Evolutionary conservation across 2,888 invertebrate genomes (phyloP).

Genomic region (Eledone cirrhosa): DNA sequence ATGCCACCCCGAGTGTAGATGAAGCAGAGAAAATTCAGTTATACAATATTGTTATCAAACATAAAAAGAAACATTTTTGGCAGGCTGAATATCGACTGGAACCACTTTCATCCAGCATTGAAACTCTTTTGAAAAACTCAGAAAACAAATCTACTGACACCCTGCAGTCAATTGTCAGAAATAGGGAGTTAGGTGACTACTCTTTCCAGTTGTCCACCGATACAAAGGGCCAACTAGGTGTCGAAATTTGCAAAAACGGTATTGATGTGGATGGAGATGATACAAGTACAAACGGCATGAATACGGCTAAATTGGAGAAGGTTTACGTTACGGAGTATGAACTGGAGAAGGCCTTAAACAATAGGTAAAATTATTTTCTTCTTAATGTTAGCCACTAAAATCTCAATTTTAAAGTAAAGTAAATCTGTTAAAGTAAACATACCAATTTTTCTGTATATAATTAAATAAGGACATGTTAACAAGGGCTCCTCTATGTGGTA

Average conservation of each 20-base stretch:
- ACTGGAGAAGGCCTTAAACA: constrained; percentile 8
- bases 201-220: constrained; percentile 9
- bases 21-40: background rate
- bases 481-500: no score
- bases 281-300: background rate
- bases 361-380: background rate
- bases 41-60: constrained; percentile 11
- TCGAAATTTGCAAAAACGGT: background rate
- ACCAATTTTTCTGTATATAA: no score
- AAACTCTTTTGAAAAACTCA: background rate
- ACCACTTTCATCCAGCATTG: background rate
- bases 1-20: constrained; percentile 3
- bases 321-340: constrained; percentile 25
- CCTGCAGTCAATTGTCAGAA: background rate
- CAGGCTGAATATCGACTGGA: background rate
- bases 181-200: constrained; percentile 14
- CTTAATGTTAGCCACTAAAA: no score
- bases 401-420: no score
- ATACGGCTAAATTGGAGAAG: constrained; percentile 2
- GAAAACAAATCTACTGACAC: background rate
- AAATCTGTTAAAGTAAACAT: no score
- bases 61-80: constrained; percentile 18
- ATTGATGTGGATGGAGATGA: background rate
- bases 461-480: no score
- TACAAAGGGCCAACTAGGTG: background rate